Evolutionary conservation across 2,888 invertebrate species (phyloP).

Genomic region (Oscheius sp.): DNA sequence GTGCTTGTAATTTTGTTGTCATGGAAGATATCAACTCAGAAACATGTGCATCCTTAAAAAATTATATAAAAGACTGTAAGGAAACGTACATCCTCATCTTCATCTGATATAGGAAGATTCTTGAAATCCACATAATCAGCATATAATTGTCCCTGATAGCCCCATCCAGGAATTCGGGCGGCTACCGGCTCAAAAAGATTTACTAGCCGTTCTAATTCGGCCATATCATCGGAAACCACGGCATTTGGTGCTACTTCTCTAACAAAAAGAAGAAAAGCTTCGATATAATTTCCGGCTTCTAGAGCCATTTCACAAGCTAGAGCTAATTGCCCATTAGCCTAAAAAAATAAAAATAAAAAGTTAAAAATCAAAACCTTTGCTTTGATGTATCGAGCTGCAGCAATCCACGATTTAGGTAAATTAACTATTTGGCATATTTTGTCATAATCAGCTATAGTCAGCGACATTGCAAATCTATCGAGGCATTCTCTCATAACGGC

Average conservation of each 20-base stretch:
- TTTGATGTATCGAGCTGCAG: constrained; percentile 48
- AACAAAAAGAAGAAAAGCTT: constrained; percentile 47
- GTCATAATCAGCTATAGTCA: constrained; percentile 34
- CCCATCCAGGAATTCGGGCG: constrained; percentile 52
- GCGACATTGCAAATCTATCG: constrained; percentile 41
- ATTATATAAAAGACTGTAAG: background rate
- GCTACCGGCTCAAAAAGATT: constrained; percentile 44
- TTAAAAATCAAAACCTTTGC: constrained; percentile 41
- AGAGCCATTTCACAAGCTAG: constrained; percentile 48
- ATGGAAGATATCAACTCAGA: constrained; percentile 40
- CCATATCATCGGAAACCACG: constrained; percentile 45
- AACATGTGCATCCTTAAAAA: constrained; percentile 22
- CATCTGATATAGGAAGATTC: background rate
- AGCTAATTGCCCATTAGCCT: constrained; percentile 32
- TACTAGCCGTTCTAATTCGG: constrained; percentile 41
- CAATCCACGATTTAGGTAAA: constrained; percentile 52
- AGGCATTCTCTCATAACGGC: constrained; percentile 32
- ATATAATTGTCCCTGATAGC: constrained; percentile 53
- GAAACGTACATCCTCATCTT: constrained; percentile 26
- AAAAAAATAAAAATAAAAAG: background rate
- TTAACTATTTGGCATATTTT: constrained; percentile 36
- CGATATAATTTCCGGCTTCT: constrained; percentile 36
- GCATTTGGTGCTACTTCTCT: constrained; percentile 58
- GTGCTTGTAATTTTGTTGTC: constrained; percentile 46
- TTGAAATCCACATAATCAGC: constrained; percentile 50